Conservation (phyloP, 1,140 invertebrate genomes). For the Neodiprion virginianus region DNA sequence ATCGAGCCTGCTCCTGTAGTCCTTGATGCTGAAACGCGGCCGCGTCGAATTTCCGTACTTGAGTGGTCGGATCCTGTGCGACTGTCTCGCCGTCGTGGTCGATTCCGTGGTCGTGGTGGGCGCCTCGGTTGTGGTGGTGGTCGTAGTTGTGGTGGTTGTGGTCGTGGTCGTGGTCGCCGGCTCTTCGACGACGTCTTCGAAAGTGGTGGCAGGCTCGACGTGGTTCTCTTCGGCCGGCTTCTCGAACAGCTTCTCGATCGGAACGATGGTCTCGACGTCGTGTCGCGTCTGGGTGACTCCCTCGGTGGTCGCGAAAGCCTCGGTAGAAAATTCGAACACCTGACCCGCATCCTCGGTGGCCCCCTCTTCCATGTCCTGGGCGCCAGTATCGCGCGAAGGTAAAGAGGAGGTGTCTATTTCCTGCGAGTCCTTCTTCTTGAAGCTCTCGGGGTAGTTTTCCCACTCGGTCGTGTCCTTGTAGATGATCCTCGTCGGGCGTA, state of each 20-base stretch:
- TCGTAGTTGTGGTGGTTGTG: constrained; percentile 34
- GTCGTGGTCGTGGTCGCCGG: constrained; percentile 39
- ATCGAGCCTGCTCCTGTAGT: constrained; percentile 59
- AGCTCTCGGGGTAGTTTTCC: constrained; percentile 28
- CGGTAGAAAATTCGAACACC: neutral
- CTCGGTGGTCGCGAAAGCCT: constrained; percentile 20
- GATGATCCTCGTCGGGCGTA: constrained; percentile 14
- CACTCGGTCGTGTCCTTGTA: constrained; percentile 11
- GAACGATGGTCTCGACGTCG: constrained; percentile 28
- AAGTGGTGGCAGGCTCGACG: neutral
- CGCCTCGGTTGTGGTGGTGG: constrained; percentile 21
- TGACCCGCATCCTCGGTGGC: neutral
- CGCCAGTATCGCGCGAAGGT: neutral
- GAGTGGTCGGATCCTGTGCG: constrained; percentile 46
- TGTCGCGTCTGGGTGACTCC: constrained; percentile 24
- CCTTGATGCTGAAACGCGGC: constrained; percentile 58
- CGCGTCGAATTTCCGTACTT: constrained; percentile 50
- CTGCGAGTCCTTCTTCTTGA: constrained; percentile 24
- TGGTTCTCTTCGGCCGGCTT: constrained; percentile 42
- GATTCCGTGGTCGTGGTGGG: constrained; percentile 19
- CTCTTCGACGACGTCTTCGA: constrained; percentile 33
- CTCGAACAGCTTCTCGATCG: constrained; percentile 47
- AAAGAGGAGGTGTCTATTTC: constrained; percentile 9
- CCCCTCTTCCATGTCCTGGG: constrained; percentile 5
- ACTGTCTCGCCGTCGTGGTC: constrained; percentile 34